phyloP scores from a whole-genome alignment of 1,140 invertebrate genomes.

The Linepithema humile region DNA sequence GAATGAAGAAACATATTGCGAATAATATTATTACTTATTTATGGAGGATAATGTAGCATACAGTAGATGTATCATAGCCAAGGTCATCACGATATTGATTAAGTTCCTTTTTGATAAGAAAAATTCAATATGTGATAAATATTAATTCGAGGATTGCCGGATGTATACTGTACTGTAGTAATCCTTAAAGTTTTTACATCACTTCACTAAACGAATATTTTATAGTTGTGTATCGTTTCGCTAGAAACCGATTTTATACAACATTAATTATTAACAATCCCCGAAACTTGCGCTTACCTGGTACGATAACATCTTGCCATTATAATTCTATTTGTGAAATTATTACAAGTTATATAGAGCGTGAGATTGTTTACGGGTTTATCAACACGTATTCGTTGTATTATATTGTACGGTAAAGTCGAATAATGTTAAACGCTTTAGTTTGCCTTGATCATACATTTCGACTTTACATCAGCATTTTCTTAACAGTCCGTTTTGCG shows the following conservation, averaged over 20 bases:
- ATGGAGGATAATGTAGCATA: neutral
- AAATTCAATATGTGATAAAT: conserved; percentile 1
- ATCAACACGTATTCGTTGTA: neutral
- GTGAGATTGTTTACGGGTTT: conserved; percentile 8
- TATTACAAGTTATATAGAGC: neutral
- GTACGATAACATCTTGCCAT: conserved; percentile 4
- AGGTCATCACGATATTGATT: neutral
- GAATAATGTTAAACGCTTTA: conserved; percentile 1
- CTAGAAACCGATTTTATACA: neutral
- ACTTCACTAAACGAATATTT: neutral
- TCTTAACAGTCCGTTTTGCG: conserved; percentile 8
- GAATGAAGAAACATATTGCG: neutral
- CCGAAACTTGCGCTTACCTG: neutral
- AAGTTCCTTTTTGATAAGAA: neutral
- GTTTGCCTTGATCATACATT: conserved; percentile 3
- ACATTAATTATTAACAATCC: conserved; percentile 11
- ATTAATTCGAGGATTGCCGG: conserved; percentile 2
- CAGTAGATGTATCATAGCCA: neutral
- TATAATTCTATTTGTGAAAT: conserved; percentile 4
- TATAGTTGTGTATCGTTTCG: neutral
- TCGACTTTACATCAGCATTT: conserved; percentile 18
- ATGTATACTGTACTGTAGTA: neutral
- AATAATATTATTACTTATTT: neutral
- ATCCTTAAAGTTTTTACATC: neutral
- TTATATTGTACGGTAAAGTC: neutral